Percentiles rank a stretch among this genome's conserved stretches.
Evolutionary conservation across 2,113 vertebrate species (phyloP).

Genomic region (Stigmatopora nigra): DNA sequence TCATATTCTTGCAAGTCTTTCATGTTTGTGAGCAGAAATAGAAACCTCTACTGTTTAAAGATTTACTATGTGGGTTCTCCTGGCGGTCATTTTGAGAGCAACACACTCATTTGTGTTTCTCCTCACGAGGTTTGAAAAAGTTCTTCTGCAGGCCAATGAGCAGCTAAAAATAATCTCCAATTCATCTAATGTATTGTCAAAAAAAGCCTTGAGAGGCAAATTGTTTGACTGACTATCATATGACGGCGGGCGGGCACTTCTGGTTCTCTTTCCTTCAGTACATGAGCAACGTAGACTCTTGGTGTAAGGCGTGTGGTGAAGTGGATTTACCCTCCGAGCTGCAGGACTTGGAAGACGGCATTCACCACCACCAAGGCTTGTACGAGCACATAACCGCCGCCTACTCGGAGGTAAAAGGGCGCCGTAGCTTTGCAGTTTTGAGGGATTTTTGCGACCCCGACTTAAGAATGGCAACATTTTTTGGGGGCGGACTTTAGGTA

Average conservation of each 20-base stretch:
- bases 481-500: constrained; percentile 68
- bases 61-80: background rate
- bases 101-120: constrained; percentile 5
- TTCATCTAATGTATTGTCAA: background rate
- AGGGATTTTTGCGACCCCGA: background rate
- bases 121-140: constrained; percentile 3
- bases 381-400: constrained; percentile 95
- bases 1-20: constrained; percentile 35
- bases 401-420: constrained; percentile 82
- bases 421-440: background rate
- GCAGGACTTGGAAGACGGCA: constrained; percentile 94
- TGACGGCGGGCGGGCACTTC: constrained; percentile 16
- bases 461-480: background rate
- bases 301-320: constrained; percentile 96
- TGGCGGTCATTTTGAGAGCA: background rate
- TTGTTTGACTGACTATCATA: constrained; percentile 12
- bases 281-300: constrained; percentile 95
- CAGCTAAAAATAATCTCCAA: constrained; percentile 7
- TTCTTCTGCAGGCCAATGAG: constrained; percentile 17
- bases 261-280: constrained; percentile 69
- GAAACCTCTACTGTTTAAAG: constrained; percentile 17
- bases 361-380: constrained; percentile 96
- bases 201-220: background rate
- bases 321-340: constrained; percentile 94
- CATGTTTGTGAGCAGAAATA: constrained; percentile 33